Evolutionary conservation across 2,888 invertebrate genomes (phyloP).

Genomic region (Idaea dimidiata): DNA sequence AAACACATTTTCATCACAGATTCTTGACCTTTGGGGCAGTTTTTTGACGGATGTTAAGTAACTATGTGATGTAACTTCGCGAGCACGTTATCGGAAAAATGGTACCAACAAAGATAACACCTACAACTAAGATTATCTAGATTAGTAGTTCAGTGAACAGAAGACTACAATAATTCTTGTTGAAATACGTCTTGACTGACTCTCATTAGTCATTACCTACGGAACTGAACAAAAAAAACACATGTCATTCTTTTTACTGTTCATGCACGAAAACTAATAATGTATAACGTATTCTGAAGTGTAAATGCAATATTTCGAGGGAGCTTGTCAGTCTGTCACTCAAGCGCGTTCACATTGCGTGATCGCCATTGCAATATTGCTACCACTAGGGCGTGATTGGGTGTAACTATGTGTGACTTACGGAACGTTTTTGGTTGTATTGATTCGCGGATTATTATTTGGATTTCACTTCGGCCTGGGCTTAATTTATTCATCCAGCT

Average conservation of each 20-base stretch:
- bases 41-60: no score
- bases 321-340: slow-evolving; percentile 56
- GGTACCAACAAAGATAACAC: no score
- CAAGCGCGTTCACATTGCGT: slow-evolving; percentile 50
- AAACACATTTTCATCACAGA: no score
- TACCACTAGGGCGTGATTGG: slow-evolving; percentile 19
- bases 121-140: no score
- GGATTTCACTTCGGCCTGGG: background rate
- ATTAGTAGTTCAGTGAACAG: no score
- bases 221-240: slow-evolving; percentile 15
- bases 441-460: slow-evolving; percentile 12
- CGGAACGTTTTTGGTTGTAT: background rate
- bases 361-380: slow-evolving; percentile 56
- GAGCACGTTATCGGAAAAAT: no score
- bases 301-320: slow-evolving; percentile 55
- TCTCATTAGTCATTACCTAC: background rate
- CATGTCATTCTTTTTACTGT: slow-evolving; percentile 18
- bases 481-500: no score
- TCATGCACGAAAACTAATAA: slow-evolving; percentile 31
- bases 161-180: slow-evolving; percentile 12
- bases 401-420: slow-evolving; percentile 20
- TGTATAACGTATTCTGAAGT: slow-evolving; percentile 30
- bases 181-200: background rate
- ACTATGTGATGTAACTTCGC: no score
- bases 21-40: no score